Evolutionary conservation across 2,888 invertebrate genomes (phyloP), one percentile per base, ranked within the genome.

Genomic region (Rotaria sp.): DNA sequence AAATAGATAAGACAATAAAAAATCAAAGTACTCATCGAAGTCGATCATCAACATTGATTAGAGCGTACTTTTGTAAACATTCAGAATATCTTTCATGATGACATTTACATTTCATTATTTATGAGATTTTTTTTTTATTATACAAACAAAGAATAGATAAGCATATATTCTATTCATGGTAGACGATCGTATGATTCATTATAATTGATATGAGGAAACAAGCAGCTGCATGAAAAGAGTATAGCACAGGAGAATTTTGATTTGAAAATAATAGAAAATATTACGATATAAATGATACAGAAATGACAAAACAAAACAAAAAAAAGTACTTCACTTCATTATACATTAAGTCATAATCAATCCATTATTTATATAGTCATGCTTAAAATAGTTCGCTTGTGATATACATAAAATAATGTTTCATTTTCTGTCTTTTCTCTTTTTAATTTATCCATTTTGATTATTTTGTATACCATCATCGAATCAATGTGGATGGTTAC

Each of bases 11-110:
- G 89, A 92, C 93, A 75, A 93, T 94, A 87, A 99, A 99, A 91
- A 97, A 99, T 91, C 92, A 93, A 90, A 96, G 99, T 89, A 98
- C 97, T 1, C 99, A 99, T 91, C 93, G 99, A 88, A 74, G 74
- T 74, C 11, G 26, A 74, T 35, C 74, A 74, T 74, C 38, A 21
- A 3, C 15, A 74, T 74, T 74, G 18, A 18, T 74, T 18, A 74
- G 38, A 74, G 74, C 35, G 3, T 74, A 74, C 21, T 74, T 74
- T 7, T 0, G 21, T 7, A 74, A 74, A 38, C 38, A 74, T 74
- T 11, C 74, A 38, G 30, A 74, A 74, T 57, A 57, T n/a, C n/a
- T 5, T n/a, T n/a, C 57, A n/a, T 57, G 5, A n/a, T 21, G 1
- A 24, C 24, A 18, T 55, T 55, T 26, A 3, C 4, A 24, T 18